Conservation (phyloP, 2,113 vertebrate species). For the Tachysurus vachellii region DNA sequence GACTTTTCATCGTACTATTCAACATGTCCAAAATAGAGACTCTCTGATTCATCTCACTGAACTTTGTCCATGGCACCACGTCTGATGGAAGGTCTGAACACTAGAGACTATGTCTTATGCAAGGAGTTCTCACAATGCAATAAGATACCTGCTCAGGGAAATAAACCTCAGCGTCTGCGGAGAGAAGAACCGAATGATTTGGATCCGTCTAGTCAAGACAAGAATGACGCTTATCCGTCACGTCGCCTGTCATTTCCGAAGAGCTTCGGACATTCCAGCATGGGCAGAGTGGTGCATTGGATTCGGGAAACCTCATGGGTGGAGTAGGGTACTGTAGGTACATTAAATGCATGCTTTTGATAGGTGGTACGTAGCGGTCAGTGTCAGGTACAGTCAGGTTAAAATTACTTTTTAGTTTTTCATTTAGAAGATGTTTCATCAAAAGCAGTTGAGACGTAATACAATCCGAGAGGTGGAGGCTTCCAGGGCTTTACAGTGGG, state of each 20-base stretch:
- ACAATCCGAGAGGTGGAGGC: neutral
- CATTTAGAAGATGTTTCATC: neutral
- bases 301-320: neutral
- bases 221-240: neutral
- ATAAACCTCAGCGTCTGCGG: neutral
- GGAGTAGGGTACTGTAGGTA: neutral
- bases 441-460: neutral
- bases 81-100: neutral
- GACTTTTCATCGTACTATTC: neutral
- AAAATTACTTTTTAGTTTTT: neutral
- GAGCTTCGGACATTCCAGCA: neutral
- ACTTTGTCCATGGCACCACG: neutral
- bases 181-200: neutral
- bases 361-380: neutral
- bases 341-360: neutral
- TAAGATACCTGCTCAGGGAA: neutral
- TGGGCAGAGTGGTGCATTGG: neutral
- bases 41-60: neutral
- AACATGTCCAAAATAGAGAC: neutral
- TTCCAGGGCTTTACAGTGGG: neutral
- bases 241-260: neutral
- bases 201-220: neutral
- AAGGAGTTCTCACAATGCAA: conserved; percentile 7
- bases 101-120: neutral
- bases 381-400: neutral